Percentiles rank a stretch among this genome's conserved stretches.
phyloP scores from a whole-genome alignment of 2,113 vertebrate genomes.

The Litocranius walleri region DNA sequence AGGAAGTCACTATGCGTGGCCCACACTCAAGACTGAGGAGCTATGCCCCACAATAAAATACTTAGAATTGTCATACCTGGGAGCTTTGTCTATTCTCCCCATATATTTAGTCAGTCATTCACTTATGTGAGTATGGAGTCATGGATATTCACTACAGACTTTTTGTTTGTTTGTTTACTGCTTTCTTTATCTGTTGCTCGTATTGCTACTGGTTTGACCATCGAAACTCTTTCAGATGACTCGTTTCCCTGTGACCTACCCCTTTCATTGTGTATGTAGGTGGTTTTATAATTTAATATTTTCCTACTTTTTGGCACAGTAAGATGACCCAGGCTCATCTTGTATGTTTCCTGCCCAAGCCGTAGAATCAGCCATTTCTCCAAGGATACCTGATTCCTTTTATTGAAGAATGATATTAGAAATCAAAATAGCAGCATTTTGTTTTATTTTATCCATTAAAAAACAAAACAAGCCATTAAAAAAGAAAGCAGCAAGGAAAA shows the following conservation, averaged over 20 bases:
- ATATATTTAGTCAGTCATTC: background rate
- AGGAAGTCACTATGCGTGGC: background rate
- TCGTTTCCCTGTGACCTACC: background rate
- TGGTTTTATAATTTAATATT: background rate
- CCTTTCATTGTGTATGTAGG: background rate
- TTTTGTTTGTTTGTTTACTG: background rate
- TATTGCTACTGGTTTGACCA: background rate
- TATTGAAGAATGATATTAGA: background rate
- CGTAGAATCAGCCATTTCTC: background rate
- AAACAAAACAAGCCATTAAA: background rate
- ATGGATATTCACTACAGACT: background rate
- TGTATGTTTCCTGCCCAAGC: background rate
- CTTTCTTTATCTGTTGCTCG: background rate
- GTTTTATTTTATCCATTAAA: conserved; percentile 21
- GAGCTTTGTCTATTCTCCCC: background rate
- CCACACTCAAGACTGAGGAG: background rate
- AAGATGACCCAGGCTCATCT: background rate
- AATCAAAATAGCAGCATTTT: background rate
- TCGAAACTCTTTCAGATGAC: background rate
- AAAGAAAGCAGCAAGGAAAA: background rate
- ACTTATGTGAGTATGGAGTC: background rate
- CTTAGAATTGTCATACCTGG: background rate
- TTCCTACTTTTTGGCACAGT: background rate
- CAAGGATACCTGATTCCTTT: background rate
- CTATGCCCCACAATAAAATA: background rate